Conservation (phyloP, 2,888 invertebrate genomes). For the Xiphydria camelus region DNA sequence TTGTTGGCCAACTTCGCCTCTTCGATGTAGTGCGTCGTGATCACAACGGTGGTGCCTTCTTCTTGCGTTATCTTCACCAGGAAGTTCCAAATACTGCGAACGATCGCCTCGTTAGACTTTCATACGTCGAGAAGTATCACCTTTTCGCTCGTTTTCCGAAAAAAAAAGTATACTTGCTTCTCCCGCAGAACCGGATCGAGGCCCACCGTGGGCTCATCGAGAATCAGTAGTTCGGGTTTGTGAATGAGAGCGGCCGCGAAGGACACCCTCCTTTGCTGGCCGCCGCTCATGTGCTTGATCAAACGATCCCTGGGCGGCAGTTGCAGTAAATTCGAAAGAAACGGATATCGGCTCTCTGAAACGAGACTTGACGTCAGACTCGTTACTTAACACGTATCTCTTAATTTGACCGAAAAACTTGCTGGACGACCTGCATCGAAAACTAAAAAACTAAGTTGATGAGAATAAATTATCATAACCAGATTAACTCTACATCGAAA, state of each 20-base stretch:
- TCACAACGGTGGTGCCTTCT: conserved; percentile 78
- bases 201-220: conserved; percentile 95
- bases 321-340: conserved; percentile 74
- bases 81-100: conserved; percentile 84
- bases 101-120: too few relatives aligned
- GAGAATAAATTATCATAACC: too few relatives aligned
- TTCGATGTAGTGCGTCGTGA: conserved; percentile 95
- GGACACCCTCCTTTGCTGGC: conserved; percentile 87
- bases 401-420: too few relatives aligned
- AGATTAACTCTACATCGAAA: too few relatives aligned
- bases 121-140: not conserved
- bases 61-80: conserved; percentile 72
- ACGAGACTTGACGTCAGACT: too few relatives aligned
- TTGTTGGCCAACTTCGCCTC: conserved; percentile 82
- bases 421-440: too few relatives aligned
- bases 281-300: conserved; percentile 80
- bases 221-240: conserved; percentile 82
- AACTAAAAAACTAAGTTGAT: too few relatives aligned
- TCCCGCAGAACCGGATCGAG: conserved; percentile 86
- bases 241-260: conserved; percentile 87
- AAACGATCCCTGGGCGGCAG: conserved; percentile 71
- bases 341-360: conserved; percentile 65
- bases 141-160: not conserved
- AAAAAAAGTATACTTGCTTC: conserved; percentile 63
- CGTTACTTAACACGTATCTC: too few relatives aligned